A percentile compares a stretch with the other conserved stretches of the same genome.
These are phyloP conservation scores for Caenorhabditis parvicauda DNA, from an alignment of 2,888 invertebrate species.

Conservation along the genomic window DNA sequence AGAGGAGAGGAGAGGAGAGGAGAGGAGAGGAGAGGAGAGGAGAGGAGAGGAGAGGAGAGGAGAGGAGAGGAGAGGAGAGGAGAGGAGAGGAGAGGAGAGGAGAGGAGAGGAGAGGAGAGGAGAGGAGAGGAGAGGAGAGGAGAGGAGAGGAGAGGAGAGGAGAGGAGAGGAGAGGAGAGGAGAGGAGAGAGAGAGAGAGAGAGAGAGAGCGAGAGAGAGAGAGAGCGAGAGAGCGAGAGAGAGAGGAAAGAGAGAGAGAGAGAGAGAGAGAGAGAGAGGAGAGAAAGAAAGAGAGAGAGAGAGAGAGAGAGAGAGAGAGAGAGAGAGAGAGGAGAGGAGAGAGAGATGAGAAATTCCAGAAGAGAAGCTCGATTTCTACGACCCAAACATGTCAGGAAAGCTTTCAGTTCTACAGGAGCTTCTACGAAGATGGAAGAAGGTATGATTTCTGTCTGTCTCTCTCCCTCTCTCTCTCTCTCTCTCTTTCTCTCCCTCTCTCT, in stretches of 20 bases:
- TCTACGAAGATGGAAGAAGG: too few relatives aligned
- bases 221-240: not conserved
- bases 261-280: slow-evolving; percentile 2
- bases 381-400: too few relatives aligned
- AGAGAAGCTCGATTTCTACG: too few relatives aligned
- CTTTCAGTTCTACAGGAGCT: too few relatives aligned
- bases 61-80: not conserved
- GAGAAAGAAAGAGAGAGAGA: slow-evolving; percentile 7
- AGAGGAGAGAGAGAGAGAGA: not conserved
- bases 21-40: not conserved
- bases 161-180: too few relatives aligned
- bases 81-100: not conserved
- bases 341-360: not conserved
- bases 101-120: not conserved
- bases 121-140: slow-evolving; percentile 7
- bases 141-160: slow-evolving; percentile 9
- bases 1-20: too few relatives aligned
- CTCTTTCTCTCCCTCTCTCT: too few relatives aligned
- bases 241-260: not conserved
- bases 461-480: too few relatives aligned
- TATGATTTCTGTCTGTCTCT: too few relatives aligned
- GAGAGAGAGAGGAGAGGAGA: not conserved
- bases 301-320: slow-evolving; percentile 11
- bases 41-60: slow-evolving; percentile 4
- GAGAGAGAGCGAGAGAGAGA: not conserved